Evolutionary conservation across 2,888 invertebrate species (phyloP), one percentile per base, ranked within the genome.

Genomic region (Gymnoscelis rufifasciata): DNA sequence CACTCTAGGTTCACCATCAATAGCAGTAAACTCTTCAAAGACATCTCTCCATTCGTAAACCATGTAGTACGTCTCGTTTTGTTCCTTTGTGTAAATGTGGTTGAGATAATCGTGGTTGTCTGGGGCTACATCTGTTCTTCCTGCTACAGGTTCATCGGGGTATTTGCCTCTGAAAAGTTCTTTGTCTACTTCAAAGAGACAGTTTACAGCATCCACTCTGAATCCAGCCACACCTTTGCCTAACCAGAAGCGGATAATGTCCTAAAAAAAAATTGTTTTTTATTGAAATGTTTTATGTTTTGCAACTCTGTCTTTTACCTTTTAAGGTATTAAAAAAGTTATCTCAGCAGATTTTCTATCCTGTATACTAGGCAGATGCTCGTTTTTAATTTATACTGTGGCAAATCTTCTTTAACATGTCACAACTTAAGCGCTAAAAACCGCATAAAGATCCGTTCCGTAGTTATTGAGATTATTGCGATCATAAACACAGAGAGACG

Each of bases 151-250:
- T 66, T 92, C 93, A 63, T 93, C 90, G 4, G 74, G 74, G 29
- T 90, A 79, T 38, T 61, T 65, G 1, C 88, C 87, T n/a, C 77
- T 83, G 33, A 61, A 81, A 1, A 80, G 66, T 33, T 76, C 69
- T 56, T 88, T 88, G 31, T 88, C 79, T 0, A 82, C 88, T 75
- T 94, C 93, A 50, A 87, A 92, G 28, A 93, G 64, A 67, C 90
- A 91, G 64, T 90, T 90, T 0, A 94, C 90, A 0, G 95, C 94
- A 60, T 95, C 95, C 4, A 97, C 90, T 63, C 97, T 91, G 66
- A 97, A 96, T 4, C 97, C 97, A 65, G 95, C 94, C 0, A 97
- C 92, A 1, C 96, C 97, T 68, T 92, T 92, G 7, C 91, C 90
- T 40, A 97, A 67, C 97, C 97, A 98, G 66, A 92, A 96, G 19